Evolutionary conservation across 2,113 vertebrate genomes (phyloP).

Genomic region (Vireo altiloquus): DNA sequence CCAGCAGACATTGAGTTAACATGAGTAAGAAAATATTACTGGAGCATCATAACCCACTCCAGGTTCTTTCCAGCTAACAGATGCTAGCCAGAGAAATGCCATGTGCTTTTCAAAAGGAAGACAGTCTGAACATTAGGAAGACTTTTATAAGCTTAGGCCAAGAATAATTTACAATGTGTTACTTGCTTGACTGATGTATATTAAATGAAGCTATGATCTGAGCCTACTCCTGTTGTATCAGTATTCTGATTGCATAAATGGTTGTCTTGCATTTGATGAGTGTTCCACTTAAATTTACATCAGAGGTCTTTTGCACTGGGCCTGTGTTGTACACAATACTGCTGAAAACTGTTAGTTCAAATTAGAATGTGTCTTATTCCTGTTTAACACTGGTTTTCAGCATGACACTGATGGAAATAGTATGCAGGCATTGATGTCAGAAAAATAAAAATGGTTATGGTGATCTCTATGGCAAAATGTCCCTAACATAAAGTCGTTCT

Average conservation of each 20-base stretch:
- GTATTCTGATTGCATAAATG: not conserved
- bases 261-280: not conserved
- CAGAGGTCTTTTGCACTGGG: not conserved
- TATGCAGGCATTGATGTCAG: not conserved
- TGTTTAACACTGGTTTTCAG: not conserved
- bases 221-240: not conserved
- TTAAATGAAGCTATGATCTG: not conserved
- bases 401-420: not conserved
- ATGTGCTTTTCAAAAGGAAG: not conserved
- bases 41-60: not conserved
- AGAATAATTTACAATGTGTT: not conserved
- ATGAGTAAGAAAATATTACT: not conserved
- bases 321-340: not conserved
- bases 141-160: not conserved
- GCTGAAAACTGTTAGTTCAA: not conserved
- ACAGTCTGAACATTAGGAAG: not conserved
- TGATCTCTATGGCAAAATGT: not conserved
- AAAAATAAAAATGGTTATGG: not conserved
- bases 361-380: not conserved
- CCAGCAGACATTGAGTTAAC: not conserved
- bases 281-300: not conserved
- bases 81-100: not conserved
- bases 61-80: not conserved
- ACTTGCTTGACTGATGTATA: not conserved
- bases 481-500: fast-evolving